Base-by-base conservation (phyloP, 1,140 invertebrate genomes). In the Diachasmimorpha longicaudata region DNA sequence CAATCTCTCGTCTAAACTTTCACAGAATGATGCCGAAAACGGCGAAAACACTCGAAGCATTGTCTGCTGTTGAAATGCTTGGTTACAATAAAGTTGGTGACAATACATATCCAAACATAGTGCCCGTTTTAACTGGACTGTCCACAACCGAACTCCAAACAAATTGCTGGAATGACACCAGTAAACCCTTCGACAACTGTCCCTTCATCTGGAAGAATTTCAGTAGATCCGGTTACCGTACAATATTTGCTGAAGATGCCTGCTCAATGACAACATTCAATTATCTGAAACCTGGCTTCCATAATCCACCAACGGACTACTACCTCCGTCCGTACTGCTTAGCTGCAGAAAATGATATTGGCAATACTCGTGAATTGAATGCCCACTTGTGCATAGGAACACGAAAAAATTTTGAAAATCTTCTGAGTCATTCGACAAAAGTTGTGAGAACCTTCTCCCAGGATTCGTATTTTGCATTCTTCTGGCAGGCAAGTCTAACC, bases 41-140 rank as follows among this genome's bases (percentile, higher is more conserved):
- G 0, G 85, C 91, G 0, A 79, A 87, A 0, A 92, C 91, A 79
- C 88, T 96, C 4, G 89, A 90, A 73, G 85, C 91, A 11, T 86
- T 94, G 6, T 89, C 88, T 0, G 92, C 93, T 10, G 90, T 94
- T 9, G 93, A 94, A 84, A 89, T 96, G 78, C 82, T 92, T 67
- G 95, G 95, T 14, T 96, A 94, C 84, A 96, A 94, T 79, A 96
- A 96, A 90, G 91, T 96, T 4, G 95, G 91, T 0, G 94, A 95
- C 81, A 96, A 96, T 81, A 96, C 95, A 0, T 96, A 94, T 83
- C 94, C 94, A 0, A 97, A 97, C 85, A 79, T 96, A 36, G 90
- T 95, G 0, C 92, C 95, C 0, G 87, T 95, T 9, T 83, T 96
- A 0, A 92, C 92, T 1, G 95, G 95, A 0, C 81, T 93, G 16